A percentile compares a stretch with the other conserved stretches of the same genome.
These are phyloP conservation scores for Zele albiditarsus DNA, from an alignment of 2,888 invertebrate species.

Conservation along the genomic window DNA sequence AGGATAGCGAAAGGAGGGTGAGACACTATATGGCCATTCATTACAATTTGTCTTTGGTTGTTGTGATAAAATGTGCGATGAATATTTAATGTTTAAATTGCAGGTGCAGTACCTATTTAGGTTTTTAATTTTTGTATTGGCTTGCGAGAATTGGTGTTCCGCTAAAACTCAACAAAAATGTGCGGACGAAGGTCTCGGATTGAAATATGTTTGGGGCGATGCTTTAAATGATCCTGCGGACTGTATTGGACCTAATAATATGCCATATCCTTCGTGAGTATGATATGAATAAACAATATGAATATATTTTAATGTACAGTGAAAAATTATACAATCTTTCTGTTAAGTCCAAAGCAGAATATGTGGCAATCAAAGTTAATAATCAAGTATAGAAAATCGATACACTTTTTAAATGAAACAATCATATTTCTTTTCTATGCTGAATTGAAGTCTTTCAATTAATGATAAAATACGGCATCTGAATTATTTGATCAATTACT, in stretches of 20 bases:
- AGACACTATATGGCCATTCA: not conserved
- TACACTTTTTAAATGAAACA: too few species aligned
- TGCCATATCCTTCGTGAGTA: conserved; percentile 88
- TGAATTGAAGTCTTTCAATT: too few species aligned
- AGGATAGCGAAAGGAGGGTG: not conserved
- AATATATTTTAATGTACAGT: too few species aligned
- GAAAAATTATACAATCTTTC: too few species aligned
- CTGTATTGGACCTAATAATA: conserved; percentile 88
- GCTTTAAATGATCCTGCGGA: conserved; percentile 85
- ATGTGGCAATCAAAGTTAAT: not conserved
- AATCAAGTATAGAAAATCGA: too few species aligned
- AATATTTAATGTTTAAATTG: conserved; percentile 47
- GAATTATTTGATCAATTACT: too few species aligned
- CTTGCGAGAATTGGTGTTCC: conserved; percentile 49
- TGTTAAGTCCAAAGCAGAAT: not conserved
- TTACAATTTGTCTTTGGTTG: not conserved
- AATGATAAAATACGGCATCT: too few species aligned
- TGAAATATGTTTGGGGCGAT: conserved; percentile 92
- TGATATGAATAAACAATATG: not conserved
- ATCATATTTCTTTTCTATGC: too few species aligned
- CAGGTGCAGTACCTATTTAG: conserved; percentile 59
- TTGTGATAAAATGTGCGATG: not conserved
- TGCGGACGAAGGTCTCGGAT: conserved; percentile 77
- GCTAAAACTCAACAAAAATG: conserved; percentile 70
- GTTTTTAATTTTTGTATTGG: conserved; percentile 60